phyloP scores from a whole-genome alignment of 1,140 invertebrate species.

The Pantala flavescens region DNA sequence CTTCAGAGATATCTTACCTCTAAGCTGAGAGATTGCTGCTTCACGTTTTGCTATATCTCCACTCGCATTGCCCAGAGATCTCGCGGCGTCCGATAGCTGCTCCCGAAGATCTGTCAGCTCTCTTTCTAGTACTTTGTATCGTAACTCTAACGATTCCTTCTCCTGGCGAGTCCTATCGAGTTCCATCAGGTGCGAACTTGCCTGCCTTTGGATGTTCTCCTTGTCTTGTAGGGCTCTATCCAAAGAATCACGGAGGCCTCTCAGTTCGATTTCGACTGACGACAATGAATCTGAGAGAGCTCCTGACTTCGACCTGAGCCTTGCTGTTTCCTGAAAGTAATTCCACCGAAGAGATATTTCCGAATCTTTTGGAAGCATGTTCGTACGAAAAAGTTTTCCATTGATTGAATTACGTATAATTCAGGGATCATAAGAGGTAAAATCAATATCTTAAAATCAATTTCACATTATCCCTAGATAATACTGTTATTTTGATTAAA shows the following conservation, averaged over 20 bases:
- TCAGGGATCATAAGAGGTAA: too few relatives aligned
- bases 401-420: too few relatives aligned
- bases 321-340: not conserved
- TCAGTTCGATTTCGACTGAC: conserved; percentile 51
- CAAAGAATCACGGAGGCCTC: conserved; percentile 50
- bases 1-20: conserved; percentile 45
- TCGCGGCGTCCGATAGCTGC: conserved; percentile 47
- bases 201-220: conserved; percentile 56
- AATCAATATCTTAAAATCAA: too few relatives aligned
- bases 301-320: conserved; percentile 28
- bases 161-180: conserved; percentile 56
- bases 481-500: too few relatives aligned
- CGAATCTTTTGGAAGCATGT: too few relatives aligned
- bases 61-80: conserved; percentile 51
- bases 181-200: conserved; percentile 49
- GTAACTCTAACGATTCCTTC: conserved; percentile 54
- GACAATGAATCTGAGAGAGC: conserved; percentile 50
- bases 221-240: conserved; percentile 51
- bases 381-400: too few relatives aligned
- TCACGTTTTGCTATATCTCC: conserved; percentile 57
- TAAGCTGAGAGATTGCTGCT: conserved; percentile 50
- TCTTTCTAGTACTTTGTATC: conserved; percentile 50
- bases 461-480: too few relatives aligned
- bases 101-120: conserved; percentile 54
- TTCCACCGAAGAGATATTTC: too few relatives aligned